A percentile compares a stretch with the other conserved stretches of the same genome.
Evolutionary conservation across 1,140 invertebrate species (phyloP).

Genomic region (Drosophila tani): DNA sequence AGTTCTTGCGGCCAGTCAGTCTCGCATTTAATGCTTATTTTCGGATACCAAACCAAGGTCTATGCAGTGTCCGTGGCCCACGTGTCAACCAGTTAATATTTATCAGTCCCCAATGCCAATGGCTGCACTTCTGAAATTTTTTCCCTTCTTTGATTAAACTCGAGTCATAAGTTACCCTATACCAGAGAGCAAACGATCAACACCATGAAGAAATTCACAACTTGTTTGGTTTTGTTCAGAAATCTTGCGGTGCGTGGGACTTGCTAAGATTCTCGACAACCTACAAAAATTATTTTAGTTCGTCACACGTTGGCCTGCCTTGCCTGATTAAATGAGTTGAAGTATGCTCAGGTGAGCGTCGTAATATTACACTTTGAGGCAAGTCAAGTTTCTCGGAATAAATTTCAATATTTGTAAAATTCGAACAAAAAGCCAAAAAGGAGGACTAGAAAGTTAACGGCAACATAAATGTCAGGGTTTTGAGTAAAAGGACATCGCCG

Average conservation of each 20-base stretch:
- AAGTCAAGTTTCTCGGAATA: not conserved
- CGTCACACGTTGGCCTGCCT: not conserved
- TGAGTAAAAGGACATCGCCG: constrained; percentile 27
- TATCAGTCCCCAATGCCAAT: not conserved
- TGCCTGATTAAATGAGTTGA: not conserved
- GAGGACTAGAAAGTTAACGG: not conserved
- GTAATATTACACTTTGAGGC: not conserved
- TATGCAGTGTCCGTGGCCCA: not conserved
- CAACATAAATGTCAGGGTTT: not conserved
- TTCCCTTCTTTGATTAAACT: not conserved
- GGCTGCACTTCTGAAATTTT: not conserved
- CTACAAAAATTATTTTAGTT: constrained; percentile 5
- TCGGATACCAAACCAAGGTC: not conserved
- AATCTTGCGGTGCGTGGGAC: constrained; percentile 7
- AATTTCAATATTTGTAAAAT: not conserved
- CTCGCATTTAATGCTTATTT: too few species aligned
- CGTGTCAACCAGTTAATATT: not conserved
- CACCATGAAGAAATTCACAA: not conserved
- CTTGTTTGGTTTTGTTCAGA: not conserved
- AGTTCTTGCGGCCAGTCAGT: not conserved
- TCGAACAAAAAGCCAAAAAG: not conserved
- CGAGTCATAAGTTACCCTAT: not conserved
- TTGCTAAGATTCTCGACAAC: not conserved
- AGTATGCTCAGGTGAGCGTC: too few species aligned
- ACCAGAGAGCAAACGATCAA: not conserved